Evolutionary conservation across 2,888 invertebrate genomes (phyloP), one percentile per base, ranked within the genome.

Genomic region (Leucoma salicis): DNA sequence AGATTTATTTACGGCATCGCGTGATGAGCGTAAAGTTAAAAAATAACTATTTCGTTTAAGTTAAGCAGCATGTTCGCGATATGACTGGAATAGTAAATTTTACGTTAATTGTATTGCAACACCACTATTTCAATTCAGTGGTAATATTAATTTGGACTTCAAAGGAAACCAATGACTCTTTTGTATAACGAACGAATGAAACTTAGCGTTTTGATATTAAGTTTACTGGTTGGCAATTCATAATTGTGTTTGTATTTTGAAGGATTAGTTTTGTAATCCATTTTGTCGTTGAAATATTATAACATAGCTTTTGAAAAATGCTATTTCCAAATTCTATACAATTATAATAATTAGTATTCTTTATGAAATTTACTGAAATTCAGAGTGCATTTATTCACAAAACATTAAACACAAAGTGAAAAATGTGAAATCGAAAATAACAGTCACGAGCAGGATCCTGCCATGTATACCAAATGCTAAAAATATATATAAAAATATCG

Each of bases 51-150:
- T 69, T 66, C 60, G 75, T 79, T 82, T 78, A 72, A 74, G 73
- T 81, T 72, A 72, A 81, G 77, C 82, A 78, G 70, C 75, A 64
- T 83, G 84, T 84, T 80, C 63, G 75, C 78, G 82, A 87, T 82
- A 85, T 60, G 69, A 63, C 70, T 46, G 53, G 39, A 47, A 70
- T 54, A 57, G 74, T 86, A 84, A 86, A 84, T 86, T 85, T 79
- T 70, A 72, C 68, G 67, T 70, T 83, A 79, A 83, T 85, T 84
- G 79, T 79, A 75, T 72, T 68, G 70, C 66, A 56, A 62, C 70
- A 67, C 61, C 62, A 54, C 63, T 70, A 76, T 78, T 79, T 76
- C 70, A 71, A 75, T 77, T 80, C 73, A 78, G 67, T 66, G 66
- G 65, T 50, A 51, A 66, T 57, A 71, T 74, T 75, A 63, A 59